A percentile compares a stretch with the other conserved stretches of the same genome.
phyloP scores from a whole-genome alignment of 37 sponge, comb jelly and placozoan genomes.

The Mnemiopsis leidyi region DNA sequence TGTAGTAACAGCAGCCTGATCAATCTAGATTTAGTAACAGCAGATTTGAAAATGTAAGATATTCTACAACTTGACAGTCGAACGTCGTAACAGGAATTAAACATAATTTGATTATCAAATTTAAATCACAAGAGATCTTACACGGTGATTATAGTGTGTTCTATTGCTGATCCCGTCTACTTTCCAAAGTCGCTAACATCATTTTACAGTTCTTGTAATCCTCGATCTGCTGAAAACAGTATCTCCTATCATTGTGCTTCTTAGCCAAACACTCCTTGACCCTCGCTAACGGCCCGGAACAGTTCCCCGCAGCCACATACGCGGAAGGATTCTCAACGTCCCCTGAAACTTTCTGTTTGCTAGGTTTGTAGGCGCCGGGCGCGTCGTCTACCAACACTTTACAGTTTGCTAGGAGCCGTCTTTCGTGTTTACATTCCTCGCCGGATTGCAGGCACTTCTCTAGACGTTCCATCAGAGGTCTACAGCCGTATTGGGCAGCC shows the following conservation, averaged over 20 bases:
- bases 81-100: too few relatives aligned
- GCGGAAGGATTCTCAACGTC: neutral
- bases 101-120: too few relatives aligned
- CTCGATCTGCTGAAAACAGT: neutral
- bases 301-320: neutral
- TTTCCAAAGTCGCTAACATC: conserved; percentile 2
- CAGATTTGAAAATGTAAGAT: too few relatives aligned
- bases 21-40: too few relatives aligned
- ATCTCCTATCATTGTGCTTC: neutral
- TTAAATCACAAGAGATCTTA: too few relatives aligned
- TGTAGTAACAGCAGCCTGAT: too few relatives aligned
- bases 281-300: neutral
- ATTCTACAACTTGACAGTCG: too few relatives aligned
- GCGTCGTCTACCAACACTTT: neutral
- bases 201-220: conserved; percentile 45
- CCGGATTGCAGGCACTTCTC: neutral
- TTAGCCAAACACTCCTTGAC: neutral
- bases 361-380: neutral
- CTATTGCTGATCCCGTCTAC: neutral
- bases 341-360: neutral
- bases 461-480: neutral
- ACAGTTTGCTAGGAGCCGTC: neutral
- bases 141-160: too few relatives aligned
- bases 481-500: conserved; percentile 4
- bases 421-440: neutral